Evolutionary conservation across 2,797 vertebrate species (phyloP), one percentile per base, ranked within the genome.

Genomic region (Megalops cyprinoides): DNA sequence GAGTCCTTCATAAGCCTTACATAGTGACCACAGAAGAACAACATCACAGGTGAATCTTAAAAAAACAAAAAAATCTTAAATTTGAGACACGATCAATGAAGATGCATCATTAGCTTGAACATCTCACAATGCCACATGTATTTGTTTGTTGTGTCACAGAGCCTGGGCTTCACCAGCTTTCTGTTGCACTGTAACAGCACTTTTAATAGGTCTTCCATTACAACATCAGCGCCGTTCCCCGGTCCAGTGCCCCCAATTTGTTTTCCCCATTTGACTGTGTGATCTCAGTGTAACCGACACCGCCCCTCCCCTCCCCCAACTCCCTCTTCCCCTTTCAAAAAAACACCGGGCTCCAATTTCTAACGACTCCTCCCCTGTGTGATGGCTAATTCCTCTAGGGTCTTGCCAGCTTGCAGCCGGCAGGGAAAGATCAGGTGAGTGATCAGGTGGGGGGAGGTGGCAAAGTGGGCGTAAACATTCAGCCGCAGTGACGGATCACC

Each of bases 341-440:
- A 46, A 80, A 62, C 51, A 53, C 51, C 4, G 2, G 53, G 39
- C 79, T 75, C 55, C 25, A 1, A 25, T 60, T 31, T 80, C 71
- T 48, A 48, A 20, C 12, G 1, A 12, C 25, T n/a, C 71, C 34
- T 31, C 78, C 55, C 37, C 34, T 9, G 39, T 31, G 53, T 42
- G 18, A 34, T 0, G 1, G 6, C 31, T 46, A 69, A 69, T 69
- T 69, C 44, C 74, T 75, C 71, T 49, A 14, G 20, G 81, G 46
- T n/a, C n/a, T 25, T 28, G 4, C 18, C 34, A 48, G 25, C n/a
- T 65, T 28, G 55, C 15, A 46, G 4, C 39, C 77, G 10, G 31
- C 34, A n/a, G 65, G 44, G 65, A 58, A 55, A 9, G 20, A 48
- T 62, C 71, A 77, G 62, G 37, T 58, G 49, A 62, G 71, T 31